A percentile compares a stretch with the other conserved stretches of the same genome.
These are phyloP conservation scores for Meloidogyne exigua DNA, from an alignment of 1,140 invertebrate species.

Conservation along the genomic window DNA sequence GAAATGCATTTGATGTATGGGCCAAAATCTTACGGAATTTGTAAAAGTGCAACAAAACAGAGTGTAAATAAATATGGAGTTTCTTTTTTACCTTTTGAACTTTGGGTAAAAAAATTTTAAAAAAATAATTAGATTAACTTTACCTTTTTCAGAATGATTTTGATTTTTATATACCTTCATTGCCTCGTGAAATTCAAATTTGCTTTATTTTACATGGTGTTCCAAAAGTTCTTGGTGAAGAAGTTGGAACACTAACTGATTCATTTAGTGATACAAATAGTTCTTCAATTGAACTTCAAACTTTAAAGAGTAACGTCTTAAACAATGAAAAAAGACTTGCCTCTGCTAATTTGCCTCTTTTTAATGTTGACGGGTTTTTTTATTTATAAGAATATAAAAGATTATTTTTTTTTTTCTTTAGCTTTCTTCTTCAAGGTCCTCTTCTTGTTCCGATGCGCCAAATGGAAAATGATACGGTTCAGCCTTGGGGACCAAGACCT, in stretches of 20 bases:
- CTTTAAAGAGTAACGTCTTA: background rate
- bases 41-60: background rate
- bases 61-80: conserved; percentile 34
- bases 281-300: conserved; percentile 9
- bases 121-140: background rate
- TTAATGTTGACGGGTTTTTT: conserved; percentile 35
- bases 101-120: conserved; percentile 32
- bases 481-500: conserved; percentile 47
- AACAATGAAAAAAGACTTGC: conserved; percentile 29
- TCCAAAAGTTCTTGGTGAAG: conserved; percentile 18
- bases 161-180: conserved; percentile 27
- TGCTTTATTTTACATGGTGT: conserved; percentile 37
- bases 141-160: conserved; percentile 35
- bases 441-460: conserved; percentile 38
- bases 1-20: conserved; percentile 44
- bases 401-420: conserved; percentile 21
- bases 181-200: conserved; percentile 39
- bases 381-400: background rate
- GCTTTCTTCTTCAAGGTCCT: conserved; percentile 46
- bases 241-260: background rate
- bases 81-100: conserved; percentile 28
- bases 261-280: background rate
- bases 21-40: conserved; percentile 34
- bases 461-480: conserved; percentile 31
- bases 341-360: conserved; percentile 36